Evolutionary conservation across 2,888 invertebrate genomes (phyloP), one percentile per base, ranked within the genome.

Genomic region (Hirtodrosophila trivittata): DNA sequence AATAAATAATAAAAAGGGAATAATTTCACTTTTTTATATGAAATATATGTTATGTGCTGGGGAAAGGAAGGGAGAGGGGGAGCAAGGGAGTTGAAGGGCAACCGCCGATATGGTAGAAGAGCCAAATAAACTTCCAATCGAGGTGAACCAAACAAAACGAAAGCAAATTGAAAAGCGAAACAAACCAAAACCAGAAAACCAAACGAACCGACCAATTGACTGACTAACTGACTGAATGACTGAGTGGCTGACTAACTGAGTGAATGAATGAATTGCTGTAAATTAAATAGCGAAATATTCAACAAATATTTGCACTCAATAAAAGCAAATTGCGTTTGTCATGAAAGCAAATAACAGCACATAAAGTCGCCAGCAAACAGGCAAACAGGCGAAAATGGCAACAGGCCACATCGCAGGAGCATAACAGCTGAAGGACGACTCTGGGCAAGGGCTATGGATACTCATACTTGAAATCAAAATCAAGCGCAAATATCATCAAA

Each of bases 231-330:
- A 33, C 52, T 52, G 52, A 43, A 12, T 30, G 43, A 10, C 10
- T 21, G 35, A n/a, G 25, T 42, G 52, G 26, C 54, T 54, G 54
- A n/a, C n/a, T n/a, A n/a, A n/a, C n/a, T n/a, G n/a, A 43, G 14
- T 30, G 43, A 8, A 10, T 43, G 45, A 45, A 7, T 45, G 33
- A 46, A 46, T 59, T 46, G 52, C 54, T 60, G 41, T 54, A 60
- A 68, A 38, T 50, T 64, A 51, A 56, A 50, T 58, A 51, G 58
- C 45, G 55, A 75, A 75, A 71, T 75, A 65, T 75, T 67, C 71
- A 67, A 75, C 76, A 78, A 77, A 76, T 78, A 76, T 76, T 76
- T 76, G 57, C 78, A 75, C 78, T 76, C 72, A 75, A 76, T 76
- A 78, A 78, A 78, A 60, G 75, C 62, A 76, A 76, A 78, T 76